A percentile compares a stretch with the other conserved stretches of the same genome.
These are phyloP conservation scores for Ceratosolen solmsi DNA, from an alignment of 1,140 invertebrate species.

Conservation along the genomic window DNA sequence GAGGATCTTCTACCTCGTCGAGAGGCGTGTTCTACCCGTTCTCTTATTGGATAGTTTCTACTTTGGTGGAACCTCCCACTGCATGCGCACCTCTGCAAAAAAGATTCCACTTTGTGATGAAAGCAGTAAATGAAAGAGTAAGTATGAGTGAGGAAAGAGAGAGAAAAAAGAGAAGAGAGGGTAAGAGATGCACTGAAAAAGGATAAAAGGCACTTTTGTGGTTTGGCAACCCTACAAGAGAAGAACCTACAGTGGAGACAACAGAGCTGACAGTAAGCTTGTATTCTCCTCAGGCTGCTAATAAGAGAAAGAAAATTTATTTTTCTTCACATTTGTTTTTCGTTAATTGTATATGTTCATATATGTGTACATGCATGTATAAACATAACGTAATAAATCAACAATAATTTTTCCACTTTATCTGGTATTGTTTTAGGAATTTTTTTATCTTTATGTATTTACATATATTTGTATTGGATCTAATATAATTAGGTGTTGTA, in stretches of 20 bases:
- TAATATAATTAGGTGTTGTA: no score
- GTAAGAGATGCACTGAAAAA: not conserved
- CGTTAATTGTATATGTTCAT: no score
- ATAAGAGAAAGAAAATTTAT: slow-evolving; percentile 13
- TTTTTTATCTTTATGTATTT: no score
- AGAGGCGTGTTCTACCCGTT: slow-evolving; percentile 58
- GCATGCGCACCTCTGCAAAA: slow-evolving; percentile 66
- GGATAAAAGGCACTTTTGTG: not conserved
- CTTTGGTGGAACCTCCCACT: slow-evolving; percentile 65
- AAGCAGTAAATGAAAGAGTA: not conserved
- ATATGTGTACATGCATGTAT: not conserved
- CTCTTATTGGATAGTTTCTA: slow-evolving; percentile 64
- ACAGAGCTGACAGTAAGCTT: not conserved
- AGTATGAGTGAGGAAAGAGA: not conserved
- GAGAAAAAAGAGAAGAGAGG: not conserved
- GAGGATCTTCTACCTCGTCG: slow-evolving; percentile 60
- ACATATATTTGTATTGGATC: no score
- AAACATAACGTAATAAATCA: not conserved
- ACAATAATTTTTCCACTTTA: no score
- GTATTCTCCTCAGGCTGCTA: not conserved
- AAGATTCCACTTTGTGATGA: slow-evolving; percentile 54
- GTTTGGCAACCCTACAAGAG: slow-evolving; percentile 1
- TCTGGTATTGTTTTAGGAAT: no score
- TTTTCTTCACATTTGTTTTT: not conserved
- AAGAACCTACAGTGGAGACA: not conserved